Conservation (phyloP, 2,797 vertebrate species). For the Tamandua tetradactyla region DNA sequence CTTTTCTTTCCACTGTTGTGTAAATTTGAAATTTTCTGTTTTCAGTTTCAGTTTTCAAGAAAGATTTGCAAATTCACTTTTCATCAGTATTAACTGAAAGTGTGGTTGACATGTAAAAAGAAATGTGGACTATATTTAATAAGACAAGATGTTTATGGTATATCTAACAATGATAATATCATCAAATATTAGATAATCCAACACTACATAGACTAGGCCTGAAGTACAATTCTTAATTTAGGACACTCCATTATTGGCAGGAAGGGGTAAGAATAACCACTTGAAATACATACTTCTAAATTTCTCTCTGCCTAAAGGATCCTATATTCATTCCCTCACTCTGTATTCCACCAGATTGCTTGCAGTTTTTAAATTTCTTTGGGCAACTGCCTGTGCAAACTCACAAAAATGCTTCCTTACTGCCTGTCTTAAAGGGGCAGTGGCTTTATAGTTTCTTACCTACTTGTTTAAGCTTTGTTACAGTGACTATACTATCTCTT, state of each 20-base stretch:
- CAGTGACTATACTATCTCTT: neutral
- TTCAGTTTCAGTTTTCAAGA: too few relatives aligned
- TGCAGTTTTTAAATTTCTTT: neutral
- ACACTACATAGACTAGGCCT: neutral
- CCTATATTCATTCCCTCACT: neutral
- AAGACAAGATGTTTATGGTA: constrained; percentile 13
- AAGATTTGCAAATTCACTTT: constrained; percentile 34
- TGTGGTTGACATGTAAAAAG: neutral
- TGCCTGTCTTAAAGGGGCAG: constrained; percentile 9
- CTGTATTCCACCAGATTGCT: neutral
- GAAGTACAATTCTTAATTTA: constrained; percentile 13
- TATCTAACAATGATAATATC: neutral
- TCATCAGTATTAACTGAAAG: constrained; percentile 26
- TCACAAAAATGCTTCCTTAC: constrained; percentile 22
- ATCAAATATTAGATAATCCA: constrained; percentile 10
- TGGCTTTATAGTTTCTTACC: neutral
- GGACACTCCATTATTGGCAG: neutral
- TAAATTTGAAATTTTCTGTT: constrained; percentile 16
- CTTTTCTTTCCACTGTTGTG: constrained; percentile 12
- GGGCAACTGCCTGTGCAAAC: neutral
- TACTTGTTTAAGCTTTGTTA: constrained; percentile 8
- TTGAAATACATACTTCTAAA: constrained; percentile 41
- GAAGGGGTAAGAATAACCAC: neutral
- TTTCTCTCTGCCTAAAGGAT: neutral
- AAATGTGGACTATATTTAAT: constrained; percentile 3